Evolutionary conservation across 2,797 vertebrate species (phyloP).

Genomic region (Hirundo rustica): DNA sequence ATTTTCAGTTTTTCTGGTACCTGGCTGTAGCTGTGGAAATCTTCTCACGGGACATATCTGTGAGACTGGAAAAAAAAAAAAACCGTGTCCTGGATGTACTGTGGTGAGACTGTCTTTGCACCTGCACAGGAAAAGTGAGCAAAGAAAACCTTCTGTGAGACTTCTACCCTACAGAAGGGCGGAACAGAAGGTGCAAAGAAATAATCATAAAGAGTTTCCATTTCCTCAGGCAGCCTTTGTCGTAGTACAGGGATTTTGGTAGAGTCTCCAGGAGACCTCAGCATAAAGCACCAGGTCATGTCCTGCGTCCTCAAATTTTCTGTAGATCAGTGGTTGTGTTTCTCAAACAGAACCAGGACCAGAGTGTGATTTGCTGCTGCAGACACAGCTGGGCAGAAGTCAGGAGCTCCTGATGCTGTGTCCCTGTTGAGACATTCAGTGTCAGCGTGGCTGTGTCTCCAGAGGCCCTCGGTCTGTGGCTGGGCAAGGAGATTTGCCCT

Average conservation of each 20-base stretch:
- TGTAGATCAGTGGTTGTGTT: neutral
- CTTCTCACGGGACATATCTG: neutral
- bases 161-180: neutral
- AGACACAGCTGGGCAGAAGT: neutral
- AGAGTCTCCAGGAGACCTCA: neutral
- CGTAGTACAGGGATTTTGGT: neutral
- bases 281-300: neutral
- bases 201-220: neutral
- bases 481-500: neutral
- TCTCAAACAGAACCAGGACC: neutral
- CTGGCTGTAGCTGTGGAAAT: neutral
- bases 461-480: neutral
- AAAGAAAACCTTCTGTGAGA: neutral
- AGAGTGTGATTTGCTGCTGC: neutral
- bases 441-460: neutral
- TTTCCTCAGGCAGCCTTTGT: neutral
- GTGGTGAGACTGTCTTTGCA: neutral
- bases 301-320: neutral
- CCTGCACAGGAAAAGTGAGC: neutral
- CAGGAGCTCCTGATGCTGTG: neutral
- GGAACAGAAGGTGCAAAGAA: neutral
- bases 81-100: neutral
- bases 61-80: neutral
- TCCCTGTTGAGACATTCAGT: accelerated
- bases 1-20: neutral